Evolutionary conservation across 2,797 vertebrate species (phyloP), one percentile per base, ranked within the genome.

Genomic region (Momotus momota): DNA sequence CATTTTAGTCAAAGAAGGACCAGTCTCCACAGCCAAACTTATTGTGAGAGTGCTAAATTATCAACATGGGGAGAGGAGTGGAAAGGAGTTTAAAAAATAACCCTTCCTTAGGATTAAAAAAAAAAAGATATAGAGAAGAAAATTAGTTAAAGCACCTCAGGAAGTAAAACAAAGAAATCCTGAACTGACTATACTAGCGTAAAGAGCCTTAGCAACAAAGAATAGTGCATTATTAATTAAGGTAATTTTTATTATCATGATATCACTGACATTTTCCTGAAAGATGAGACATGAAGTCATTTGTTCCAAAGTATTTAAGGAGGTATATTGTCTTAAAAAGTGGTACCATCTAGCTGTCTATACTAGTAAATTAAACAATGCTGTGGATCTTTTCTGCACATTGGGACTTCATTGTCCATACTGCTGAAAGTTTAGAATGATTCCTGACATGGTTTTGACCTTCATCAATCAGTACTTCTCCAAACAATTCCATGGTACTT

Each of bases 21-120:
- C 7, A 61, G 25, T 20, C 6, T 75, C 22, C 41, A 14, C 8
- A 51, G 16, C 4, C 31, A 69, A 80, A 67, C 22, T 61, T 20
- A 67, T 52, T 17, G 69, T 7, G 19, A 55, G 21, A 52, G 7
- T 38, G 12, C 3, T 65, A 57, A 61, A 33, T 52, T 46, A 57
- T 48, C 8, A 25, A 3, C 12, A 55, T 67, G 9, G 3, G 0
- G 0, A 72, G 13, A 33, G 35, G 19, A 51, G 12, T 29, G 7
- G 27, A 84, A 96, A 87, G 9, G 8, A 66, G 16, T 3, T 33
- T 41, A 82, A 81, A 61, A 87, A 11, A 26, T 10, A 45, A 12
- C 9, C 52, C 48, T 38, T 81, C 66, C 4, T 61, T 70, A 55
- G 5, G 10, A n/a, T 58, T 16, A 54, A 49, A 66, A 55, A 66